These are phyloP conservation scores for Enteromius treurensis DNA, from an alignment of 2,797 vertebrate genomes.

Conservation along the genomic window DNA sequence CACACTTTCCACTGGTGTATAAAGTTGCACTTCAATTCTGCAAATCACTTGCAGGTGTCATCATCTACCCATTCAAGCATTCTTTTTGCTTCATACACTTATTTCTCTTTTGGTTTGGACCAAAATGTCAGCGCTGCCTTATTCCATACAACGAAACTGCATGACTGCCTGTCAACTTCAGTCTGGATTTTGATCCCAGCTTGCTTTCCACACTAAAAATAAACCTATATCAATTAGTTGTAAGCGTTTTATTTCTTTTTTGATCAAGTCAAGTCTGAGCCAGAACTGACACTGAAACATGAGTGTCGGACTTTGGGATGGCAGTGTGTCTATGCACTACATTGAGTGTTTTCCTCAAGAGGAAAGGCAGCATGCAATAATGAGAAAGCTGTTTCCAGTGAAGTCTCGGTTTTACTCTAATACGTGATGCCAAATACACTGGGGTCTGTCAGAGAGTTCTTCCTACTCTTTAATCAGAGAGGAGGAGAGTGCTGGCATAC, in stretches of 20 bases:
- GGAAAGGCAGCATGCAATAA: not conserved
- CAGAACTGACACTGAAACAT: constrained; percentile 6
- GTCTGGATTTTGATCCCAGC: not conserved
- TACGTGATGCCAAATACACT: constrained; percentile 54
- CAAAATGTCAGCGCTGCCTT: not conserved
- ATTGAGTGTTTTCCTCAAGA: not conserved
- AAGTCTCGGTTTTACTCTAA: constrained; percentile 51
- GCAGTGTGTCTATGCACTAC: constrained; percentile 10
- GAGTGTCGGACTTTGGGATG: not conserved
- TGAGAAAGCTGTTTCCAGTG: constrained; percentile 20
- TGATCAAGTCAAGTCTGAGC: constrained; percentile 4
- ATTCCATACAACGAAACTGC: not conserved
- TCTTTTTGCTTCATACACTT: not conserved
- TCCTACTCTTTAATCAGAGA: constrained; percentile 59
- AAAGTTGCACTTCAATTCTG: not conserved
- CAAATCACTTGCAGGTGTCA: not conserved
- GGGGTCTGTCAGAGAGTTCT: constrained; percentile 51
- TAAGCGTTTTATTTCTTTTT: not conserved
- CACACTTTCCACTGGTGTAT: not conserved
- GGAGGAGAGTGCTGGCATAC: constrained; percentile 29
- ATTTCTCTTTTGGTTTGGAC: not conserved
- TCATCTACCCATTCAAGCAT: not conserved
- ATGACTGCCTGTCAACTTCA: not conserved
- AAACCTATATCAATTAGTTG: constrained; percentile 15
- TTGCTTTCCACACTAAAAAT: not conserved